Evolutionary conservation across 2,888 invertebrate species (phyloP), one percentile per base, ranked within the genome.

Genomic region (Hetaerina titia): DNA sequence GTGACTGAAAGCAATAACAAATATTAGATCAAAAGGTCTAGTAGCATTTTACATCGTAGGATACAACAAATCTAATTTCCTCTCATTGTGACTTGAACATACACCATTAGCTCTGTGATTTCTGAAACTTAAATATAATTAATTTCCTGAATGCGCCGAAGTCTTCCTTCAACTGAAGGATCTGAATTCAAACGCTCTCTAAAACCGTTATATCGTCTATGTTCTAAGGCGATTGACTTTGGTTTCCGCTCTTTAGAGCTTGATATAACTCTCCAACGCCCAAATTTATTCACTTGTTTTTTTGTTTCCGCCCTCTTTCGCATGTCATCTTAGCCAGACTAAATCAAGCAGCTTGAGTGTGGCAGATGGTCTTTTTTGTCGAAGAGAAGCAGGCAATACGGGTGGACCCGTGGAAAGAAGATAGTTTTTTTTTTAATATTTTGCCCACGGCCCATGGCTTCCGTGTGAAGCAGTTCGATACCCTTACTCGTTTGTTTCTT

Each of bases 401-500:
- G 45, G 63, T 92, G 92, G 69, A 22, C 25, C 2, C 31, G 81
- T 31, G 45, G 45, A 45, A 45, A 45, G 45, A 2, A 19, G 89
- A 64, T 22, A 19, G 45, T 57, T 69, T 45, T 74, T 92, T 92
- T 45, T 56, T 60, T 90, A n/a, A 90, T 90, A 69, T 81, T 92
- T 92, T 69, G 69, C 31, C 45, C 64, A 22, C 64, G 90, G 13
- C 81, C 69, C 81, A 69, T 92, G 64, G 69, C 25, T 22, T 31
- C 69, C 92, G 92, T 92, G 69, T 92, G 92, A 92, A 92, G 56
- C 92, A 92, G 92, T 92, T 92, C 92, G 92, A 92, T 92, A 69
- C 69, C 92, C 90, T 90, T 31, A 19, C 31, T 31, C 57, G 25
- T 63, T 90, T 92, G 69, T 74, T 92, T 92, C 69, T 92, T 92